Evolutionary conservation across 1,140 invertebrate genomes (phyloP).

Genomic region (Drosophila sproati): DNA sequence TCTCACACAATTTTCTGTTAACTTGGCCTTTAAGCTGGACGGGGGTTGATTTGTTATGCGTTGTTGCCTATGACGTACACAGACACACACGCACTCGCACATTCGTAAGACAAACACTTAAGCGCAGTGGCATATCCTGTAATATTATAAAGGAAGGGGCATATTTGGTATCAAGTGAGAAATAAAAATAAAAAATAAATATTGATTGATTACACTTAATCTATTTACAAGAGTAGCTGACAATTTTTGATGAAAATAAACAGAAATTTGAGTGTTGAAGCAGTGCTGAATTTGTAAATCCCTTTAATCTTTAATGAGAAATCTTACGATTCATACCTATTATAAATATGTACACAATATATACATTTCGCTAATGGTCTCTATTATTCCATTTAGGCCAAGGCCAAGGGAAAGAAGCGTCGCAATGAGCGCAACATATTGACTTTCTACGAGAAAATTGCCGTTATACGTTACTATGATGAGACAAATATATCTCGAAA

Average conservation of each 20-base stretch:
- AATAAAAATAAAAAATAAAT: neutral
- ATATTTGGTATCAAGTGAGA: neutral
- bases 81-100: conserved; percentile 1
- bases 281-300: too few species aligned
- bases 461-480: conserved; percentile 80
- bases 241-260: neutral
- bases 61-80: conserved; percentile 44
- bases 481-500: conserved; percentile 79
- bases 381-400: neutral
- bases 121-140: conserved; percentile 7
- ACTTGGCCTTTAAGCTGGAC: conserved; percentile 68
- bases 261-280: too few species aligned
- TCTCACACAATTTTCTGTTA: conserved; percentile 51
- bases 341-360: too few species aligned
- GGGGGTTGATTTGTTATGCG: conserved; percentile 62
- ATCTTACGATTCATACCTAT: too few species aligned
- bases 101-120: conserved; percentile 9
- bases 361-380: neutral
- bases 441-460: conserved; percentile 82
- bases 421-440: conserved; percentile 82
- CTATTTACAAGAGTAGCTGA: neutral
- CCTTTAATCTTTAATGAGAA: too few species aligned
- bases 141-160: neutral
- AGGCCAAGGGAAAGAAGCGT: conserved; percentile 62
- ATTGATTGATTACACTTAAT: neutral